Evolutionary conservation across 2,888 invertebrate genomes (phyloP).

Genomic region (Drosophila setosimentum): DNA sequence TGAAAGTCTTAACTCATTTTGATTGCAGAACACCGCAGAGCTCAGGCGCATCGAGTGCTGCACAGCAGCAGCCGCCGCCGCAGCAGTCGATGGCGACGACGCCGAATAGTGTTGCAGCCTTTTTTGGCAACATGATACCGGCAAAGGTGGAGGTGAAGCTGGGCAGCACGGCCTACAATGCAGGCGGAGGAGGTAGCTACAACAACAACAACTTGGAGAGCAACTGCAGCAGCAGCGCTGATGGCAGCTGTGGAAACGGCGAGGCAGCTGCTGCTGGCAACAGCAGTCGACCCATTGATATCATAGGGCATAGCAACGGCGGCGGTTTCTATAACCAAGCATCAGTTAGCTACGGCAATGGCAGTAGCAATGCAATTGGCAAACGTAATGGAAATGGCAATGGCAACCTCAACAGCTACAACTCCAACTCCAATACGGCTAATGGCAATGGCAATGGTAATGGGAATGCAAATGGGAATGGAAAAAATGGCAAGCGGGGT

Average conservation of each 20-base stretch:
- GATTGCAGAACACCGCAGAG: constrained; percentile 70
- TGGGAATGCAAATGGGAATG: constrained; percentile 13
- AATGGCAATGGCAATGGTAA: constrained; percentile 54
- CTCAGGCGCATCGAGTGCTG: constrained; percentile 64
- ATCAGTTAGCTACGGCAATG: constrained; percentile 72
- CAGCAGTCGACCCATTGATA: constrained; percentile 83
- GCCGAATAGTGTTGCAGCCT: constrained; percentile 79
- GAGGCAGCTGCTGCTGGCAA: constrained; percentile 28
- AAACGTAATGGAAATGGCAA: constrained; percentile 34
- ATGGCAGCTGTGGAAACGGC: constrained; percentile 52
- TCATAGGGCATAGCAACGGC: constrained; percentile 58
- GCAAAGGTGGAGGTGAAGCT: constrained; percentile 84
- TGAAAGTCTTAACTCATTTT: background rate
- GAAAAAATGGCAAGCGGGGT: constrained; percentile 50
- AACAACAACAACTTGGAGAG: constrained; percentile 56
- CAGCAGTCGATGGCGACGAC: constrained; percentile 54
- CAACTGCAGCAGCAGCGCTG: constrained; percentile 72
- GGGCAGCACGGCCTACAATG: constrained; percentile 51
- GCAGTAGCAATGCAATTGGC: constrained; percentile 33
- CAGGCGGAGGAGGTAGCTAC: constrained; percentile 22
- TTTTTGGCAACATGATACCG: constrained; percentile 85
- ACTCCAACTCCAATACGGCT: constrained; percentile 27
- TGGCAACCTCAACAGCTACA: constrained; percentile 24
- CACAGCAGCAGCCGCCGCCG: constrained; percentile 42
- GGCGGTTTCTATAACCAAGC: constrained; percentile 62